Evolutionary conservation across 2,113 vertebrate genomes (phyloP), one percentile per base, ranked within the genome.

Genomic region (Microcebus lehilahytsara): DNA sequence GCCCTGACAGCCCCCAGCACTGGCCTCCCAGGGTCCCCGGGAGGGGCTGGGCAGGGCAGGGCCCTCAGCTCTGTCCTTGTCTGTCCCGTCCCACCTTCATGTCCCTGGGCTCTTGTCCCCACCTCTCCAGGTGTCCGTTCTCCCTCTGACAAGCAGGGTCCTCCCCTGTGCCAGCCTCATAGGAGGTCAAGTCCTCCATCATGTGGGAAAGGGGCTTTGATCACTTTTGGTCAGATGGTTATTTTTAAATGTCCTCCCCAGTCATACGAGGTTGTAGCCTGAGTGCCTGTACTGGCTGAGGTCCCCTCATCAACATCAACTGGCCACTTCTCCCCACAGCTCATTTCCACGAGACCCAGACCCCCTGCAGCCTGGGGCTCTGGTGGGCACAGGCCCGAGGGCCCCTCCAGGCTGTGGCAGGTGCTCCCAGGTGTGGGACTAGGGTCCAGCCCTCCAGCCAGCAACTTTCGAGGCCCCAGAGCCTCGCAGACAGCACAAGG

Each of bases 171-270:
- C 67, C 42, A 11, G 14, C 25, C 37, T 66, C 27, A 40, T 3
- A 32, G 37, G 37, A 8, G 9, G 37, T 1, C 40, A 72, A 4
- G 49, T 11, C 30, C 3, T 3, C 17, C 2, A 1, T 22, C 20
- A 37, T 16, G 23, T 27, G 6, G 12, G 27, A 58, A 74, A 74
- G 49, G 40, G 1, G 1, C 34, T 72, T 30, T 34, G 30, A 58
- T 74, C 6, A 6, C 2, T 42, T 19, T 78, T 23, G 27, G 25
- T 72, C 72, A 40, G 30, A 40, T 12, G 27, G 67, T 16, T 75
- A 14, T 80, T 90, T 91, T 11, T 22, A 32, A 67, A 49, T 37
- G 16, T 58, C 32, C 23, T 30, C 20, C 34, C 6, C n/a, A 58
- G 81, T 64, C 60, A 6, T 9, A 40, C n/a, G 37, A 27, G 25